Evolutionary conservation across 1,140 invertebrate species (phyloP).

Genomic region (Scaptomyza graminum): DNA sequence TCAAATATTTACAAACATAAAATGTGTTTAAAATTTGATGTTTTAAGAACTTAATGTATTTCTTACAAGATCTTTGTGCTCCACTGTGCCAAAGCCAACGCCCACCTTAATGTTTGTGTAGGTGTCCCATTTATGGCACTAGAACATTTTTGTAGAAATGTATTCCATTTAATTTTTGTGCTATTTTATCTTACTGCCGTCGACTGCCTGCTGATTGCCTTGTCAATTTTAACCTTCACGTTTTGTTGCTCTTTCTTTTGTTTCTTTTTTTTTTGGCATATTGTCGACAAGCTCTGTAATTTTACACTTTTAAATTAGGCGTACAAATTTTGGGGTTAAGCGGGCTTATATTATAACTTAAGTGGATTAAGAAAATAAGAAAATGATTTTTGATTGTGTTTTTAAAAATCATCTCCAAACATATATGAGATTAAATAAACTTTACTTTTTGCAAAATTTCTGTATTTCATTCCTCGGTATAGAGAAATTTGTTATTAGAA

Average conservation of each 20-base stretch:
- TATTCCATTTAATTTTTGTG: conserved; percentile 44
- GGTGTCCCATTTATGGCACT: conserved; percentile 67
- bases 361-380: too few species aligned
- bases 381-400: too few species aligned
- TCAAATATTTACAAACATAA: neutral
- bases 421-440: too few species aligned
- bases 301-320: neutral
- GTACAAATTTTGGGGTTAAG: neutral
- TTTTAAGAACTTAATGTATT: neutral
- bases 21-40: too few species aligned
- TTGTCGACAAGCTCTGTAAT: conserved; percentile 11
- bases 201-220: conserved; percentile 49
- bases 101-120: conserved; percentile 43
- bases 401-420: too few species aligned
- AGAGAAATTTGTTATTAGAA: too few species aligned
- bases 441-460: too few species aligned
- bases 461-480: too few species aligned
- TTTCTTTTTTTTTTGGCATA: conserved; percentile 15
- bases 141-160: conserved; percentile 56
- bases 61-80: conserved; percentile 26
- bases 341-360: too few species aligned
- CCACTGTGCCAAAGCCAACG: conserved; percentile 54
- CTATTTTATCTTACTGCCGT: conserved; percentile 59
- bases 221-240: conserved; percentile 76
- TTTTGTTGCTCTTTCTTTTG: conserved; percentile 35